Evolutionary conservation across 2,797 vertebrate species (phyloP).

Genomic region (Pygocentrus nattereri): DNA sequence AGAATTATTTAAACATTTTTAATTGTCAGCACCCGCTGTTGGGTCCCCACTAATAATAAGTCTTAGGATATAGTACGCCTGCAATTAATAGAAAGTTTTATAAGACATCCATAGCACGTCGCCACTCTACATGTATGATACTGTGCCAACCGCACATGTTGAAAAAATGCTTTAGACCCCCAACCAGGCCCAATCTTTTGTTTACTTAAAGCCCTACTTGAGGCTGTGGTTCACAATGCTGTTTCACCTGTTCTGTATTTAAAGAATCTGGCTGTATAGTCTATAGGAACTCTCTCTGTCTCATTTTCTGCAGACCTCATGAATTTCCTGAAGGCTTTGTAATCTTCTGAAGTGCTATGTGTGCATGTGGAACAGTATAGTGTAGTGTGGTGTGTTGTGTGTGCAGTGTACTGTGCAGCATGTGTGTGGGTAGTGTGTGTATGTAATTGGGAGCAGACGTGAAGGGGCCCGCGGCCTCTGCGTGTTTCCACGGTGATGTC

Average conservation of each 20-base stretch:
- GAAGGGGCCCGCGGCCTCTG: constrained; percentile 69
- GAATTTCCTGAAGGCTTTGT: constrained; percentile 70
- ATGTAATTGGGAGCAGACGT: constrained; percentile 82
- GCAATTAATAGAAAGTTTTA: no score
- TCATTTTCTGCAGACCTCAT: constrained; percentile 69
- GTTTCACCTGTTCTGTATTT: background rate
- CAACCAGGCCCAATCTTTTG: background rate
- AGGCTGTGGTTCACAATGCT: background rate
- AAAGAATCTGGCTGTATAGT: background rate
- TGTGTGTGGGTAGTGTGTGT: constrained; percentile 40
- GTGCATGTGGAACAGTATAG: background rate
- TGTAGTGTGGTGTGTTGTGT: constrained; percentile 42
- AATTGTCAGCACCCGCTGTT: no score
- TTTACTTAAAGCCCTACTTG: background rate
- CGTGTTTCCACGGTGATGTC: constrained; percentile 81
- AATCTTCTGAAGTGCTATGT: constrained; percentile 65
- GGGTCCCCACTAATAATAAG: no score
- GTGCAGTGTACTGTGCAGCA: constrained; percentile 42
- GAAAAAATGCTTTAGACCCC: background rate
- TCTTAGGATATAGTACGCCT: no score
- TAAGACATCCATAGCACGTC: background rate
- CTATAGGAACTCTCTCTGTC: background rate
- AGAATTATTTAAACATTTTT: no score
- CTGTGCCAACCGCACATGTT: background rate
- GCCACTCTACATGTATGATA: background rate